Conservation (phyloP, 2,113 vertebrate genomes). For the Hemiscyllium ocellatum region DNA sequence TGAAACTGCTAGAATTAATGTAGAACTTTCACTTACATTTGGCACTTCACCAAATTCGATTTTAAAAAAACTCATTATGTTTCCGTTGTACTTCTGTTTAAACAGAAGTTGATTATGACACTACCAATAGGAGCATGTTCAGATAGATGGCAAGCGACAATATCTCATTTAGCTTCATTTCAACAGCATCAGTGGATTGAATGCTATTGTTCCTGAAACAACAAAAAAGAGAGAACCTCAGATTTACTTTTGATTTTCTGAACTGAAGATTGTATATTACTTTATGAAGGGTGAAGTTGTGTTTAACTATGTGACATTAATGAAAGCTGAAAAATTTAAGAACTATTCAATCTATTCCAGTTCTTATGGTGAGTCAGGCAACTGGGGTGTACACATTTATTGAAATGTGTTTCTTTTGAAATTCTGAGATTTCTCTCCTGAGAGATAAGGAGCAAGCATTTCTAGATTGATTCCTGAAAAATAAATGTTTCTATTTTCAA, state of each 20-base stretch:
- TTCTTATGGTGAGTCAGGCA: background rate
- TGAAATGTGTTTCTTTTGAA: background rate
- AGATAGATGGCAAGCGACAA: background rate
- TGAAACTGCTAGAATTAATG: no score
- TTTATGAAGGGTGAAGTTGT: background rate
- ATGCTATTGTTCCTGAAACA: background rate
- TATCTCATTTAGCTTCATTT: background rate
- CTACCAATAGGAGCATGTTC: background rate
- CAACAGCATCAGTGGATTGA: background rate
- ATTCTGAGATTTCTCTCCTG: background rate
- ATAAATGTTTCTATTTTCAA: background rate
- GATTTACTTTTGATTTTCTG: background rate
- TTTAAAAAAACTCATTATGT: no score
- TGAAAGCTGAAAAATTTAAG: background rate
- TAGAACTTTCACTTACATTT: no score
- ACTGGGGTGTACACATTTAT: background rate
- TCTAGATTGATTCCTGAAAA: background rate
- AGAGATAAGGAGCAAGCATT: background rate
- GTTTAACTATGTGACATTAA: background rate
- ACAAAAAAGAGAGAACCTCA: background rate
- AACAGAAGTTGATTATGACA: background rate
- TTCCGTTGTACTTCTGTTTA: no score
- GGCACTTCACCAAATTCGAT: no score
- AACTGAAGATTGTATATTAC: background rate
- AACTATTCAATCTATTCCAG: background rate